A percentile compares a stretch with the other conserved stretches of the same genome.
phyloP scores from a whole-genome alignment of 2,888 invertebrate species.

The Gastrophysa polygoni region DNA sequence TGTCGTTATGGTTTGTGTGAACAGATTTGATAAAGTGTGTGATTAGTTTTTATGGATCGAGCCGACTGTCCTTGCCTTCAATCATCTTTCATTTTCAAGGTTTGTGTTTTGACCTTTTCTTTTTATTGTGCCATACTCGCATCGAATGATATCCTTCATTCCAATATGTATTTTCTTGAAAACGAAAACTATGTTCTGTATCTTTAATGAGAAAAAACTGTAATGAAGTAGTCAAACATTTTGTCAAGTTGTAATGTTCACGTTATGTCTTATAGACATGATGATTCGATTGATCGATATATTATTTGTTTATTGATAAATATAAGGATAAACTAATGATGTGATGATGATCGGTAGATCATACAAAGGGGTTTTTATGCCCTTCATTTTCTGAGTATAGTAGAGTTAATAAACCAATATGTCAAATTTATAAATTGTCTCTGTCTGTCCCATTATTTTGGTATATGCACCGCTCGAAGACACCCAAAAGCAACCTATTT shows the following conservation, averaged over 20 bases:
- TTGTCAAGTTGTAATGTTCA: slow-evolving; percentile 58
- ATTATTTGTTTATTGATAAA: slow-evolving; percentile 60
- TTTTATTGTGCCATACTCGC: slow-evolving; percentile 47
- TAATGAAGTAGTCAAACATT: slow-evolving; percentile 55
- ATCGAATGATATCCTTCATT: slow-evolving; percentile 38
- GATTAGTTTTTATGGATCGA: slow-evolving; percentile 49
- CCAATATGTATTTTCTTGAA: slow-evolving; percentile 33
- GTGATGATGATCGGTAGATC: slow-evolving; percentile 75
- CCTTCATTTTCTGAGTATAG: slow-evolving; percentile 71
- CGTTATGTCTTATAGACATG: slow-evolving; percentile 57
- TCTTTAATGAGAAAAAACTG: slow-evolving; percentile 34
- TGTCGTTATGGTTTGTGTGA: slow-evolving; percentile 52
- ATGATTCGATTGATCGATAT: slow-evolving; percentile 57
- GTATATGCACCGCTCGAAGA: too few relatives aligned
- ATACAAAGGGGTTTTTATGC: slow-evolving; percentile 59
- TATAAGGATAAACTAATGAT: slow-evolving; percentile 66
- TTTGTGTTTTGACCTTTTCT: slow-evolving; percentile 37
- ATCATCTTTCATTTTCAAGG: slow-evolving; percentile 32
- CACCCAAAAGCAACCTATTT: too few relatives aligned
- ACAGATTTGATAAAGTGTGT: slow-evolving; percentile 58
- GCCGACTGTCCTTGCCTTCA: slow-evolving; percentile 55
- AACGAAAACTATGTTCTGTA: slow-evolving; percentile 39
- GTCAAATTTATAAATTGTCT: slow-evolving; percentile 57
- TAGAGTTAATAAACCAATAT: slow-evolving; percentile 78
- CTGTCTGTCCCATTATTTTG: background rate